Evolutionary conservation across 2,797 vertebrate species (phyloP), one percentile per base, ranked within the genome.

Genomic region (Zenarchopterus dispar): DNA sequence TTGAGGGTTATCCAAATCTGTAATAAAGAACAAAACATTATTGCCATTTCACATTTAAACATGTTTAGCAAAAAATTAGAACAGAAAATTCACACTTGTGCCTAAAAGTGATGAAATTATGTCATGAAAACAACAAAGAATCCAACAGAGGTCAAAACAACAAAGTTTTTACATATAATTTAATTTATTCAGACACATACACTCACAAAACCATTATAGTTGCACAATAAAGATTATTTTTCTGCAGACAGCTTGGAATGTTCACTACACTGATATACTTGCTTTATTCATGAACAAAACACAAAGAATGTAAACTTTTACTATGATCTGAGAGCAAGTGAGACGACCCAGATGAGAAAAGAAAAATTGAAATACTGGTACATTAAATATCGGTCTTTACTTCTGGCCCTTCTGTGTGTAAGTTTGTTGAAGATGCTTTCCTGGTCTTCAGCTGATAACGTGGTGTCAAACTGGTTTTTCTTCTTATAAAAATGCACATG

Each of bases 161-260:
- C 9, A 24, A 8, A 24, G 18, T 16, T 33, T 66, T 56, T 3
- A 75, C 82, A 76, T 80, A 87, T 87, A 84, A 91, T 90, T 91
- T 88, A 85, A 86, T 93, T 90, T 75, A 88, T 88, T 89, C 61
- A 41, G 69, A 86, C 84, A 91, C 67, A 79, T n/a, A 68, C 82
- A 82, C 74, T 81, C 85, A 90, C 84, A 81, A 73, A 84, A 83
- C 46, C 82, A 85, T 75, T 42, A 78, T 73, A 62, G 68, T 70
- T 77, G 31, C 69, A 87, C 75, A 81, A 87, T 50, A 82, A 73
- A 70, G 3, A 82, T 73, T 82, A 56, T 2, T 47, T 73, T 75
- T 78, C 55, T 80, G 70, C 66, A 77, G 39, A 83, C 41, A 63
- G 42, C 62, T 31, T 69, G 84, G 87, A 93, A 92, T 91, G 85